Evolutionary conservation across 2,888 invertebrate genomes (phyloP).

Genomic region (Diarsia mendica): DNA sequence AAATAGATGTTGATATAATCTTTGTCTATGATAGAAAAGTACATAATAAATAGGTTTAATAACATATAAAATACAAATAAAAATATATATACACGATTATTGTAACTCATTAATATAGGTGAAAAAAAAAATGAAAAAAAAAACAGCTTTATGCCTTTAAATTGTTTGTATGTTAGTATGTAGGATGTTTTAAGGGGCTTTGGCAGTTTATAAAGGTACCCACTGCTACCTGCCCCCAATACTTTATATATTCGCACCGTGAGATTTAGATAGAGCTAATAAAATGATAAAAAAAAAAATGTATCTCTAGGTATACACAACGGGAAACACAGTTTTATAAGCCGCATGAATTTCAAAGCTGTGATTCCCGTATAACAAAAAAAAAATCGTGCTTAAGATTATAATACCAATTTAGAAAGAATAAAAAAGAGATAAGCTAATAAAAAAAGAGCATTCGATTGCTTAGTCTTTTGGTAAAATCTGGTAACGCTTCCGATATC

Average conservation of each 20-base stretch:
- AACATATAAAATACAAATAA: slow-evolving; percentile 89
- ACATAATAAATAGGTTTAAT: slow-evolving; percentile 87
- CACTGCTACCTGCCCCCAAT: slow-evolving; percentile 78
- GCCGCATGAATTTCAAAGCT: slow-evolving; percentile 59
- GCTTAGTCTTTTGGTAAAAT: slow-evolving; percentile 79
- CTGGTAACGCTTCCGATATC: slow-evolving; percentile 80
- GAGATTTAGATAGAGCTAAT: slow-evolving; percentile 86
- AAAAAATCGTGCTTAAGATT: slow-evolving; percentile 83
- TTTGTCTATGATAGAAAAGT: slow-evolving; percentile 88
- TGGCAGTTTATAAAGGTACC: slow-evolving; percentile 81
- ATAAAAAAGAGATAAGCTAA: slow-evolving; percentile 74
- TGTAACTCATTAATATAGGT: slow-evolving; percentile 87
- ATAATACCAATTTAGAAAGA: slow-evolving; percentile 82
- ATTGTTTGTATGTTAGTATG: slow-evolving; percentile 88
- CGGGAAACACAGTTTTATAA: slow-evolving; percentile 72
- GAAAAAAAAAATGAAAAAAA: slow-evolving; percentile 82
- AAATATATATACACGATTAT: slow-evolving; percentile 90
- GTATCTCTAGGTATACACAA: slow-evolving; percentile 76
- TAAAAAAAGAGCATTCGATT: slow-evolving; percentile 76
- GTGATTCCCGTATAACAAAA: slow-evolving; percentile 74
- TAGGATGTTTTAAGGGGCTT: slow-evolving; percentile 82
- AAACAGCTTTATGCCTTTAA: slow-evolving; percentile 88
- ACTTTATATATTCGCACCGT: slow-evolving; percentile 85
- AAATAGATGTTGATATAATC: slow-evolving; percentile 88
- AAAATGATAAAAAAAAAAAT: slow-evolving; percentile 78